Base-by-base conservation (phyloP, 2,113 vertebrate species). In the Scatophagus argus region DNA sequence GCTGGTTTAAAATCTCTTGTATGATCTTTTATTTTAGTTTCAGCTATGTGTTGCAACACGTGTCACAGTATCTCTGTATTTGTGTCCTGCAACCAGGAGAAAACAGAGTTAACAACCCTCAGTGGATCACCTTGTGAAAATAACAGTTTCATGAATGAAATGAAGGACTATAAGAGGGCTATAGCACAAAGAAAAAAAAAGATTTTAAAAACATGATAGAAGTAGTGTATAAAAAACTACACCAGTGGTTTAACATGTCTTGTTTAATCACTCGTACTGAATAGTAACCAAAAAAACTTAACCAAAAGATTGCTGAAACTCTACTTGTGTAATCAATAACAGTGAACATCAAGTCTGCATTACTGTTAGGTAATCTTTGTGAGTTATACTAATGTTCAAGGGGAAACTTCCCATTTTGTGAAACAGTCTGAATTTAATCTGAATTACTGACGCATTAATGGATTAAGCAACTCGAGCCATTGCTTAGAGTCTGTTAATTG, bases 101-200 rank as follows among this genome's bases (percentile, higher is more conserved):
- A 36, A 62, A 41, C 13, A 21, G 12, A 25, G 14, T 25, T 55
- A 34, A 62, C 34, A 32, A 14, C 38, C 27, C 8, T 34, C 21
- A 31, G 32, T 55, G 31, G 51, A 64, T 49, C 38, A 25, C 72
- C 47, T 64, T 65, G 14, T 44, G 72, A 29, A 74, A 55, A 74
- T 74, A 63, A 32, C 8, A 14, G 19, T 56, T 43, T 19, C 39
- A 36, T 44, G 8, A 38, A 38, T 63, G 13, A 32, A 63, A 59
- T 46, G 21, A 49, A 47, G 52, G 32, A 60, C n/a, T n/a, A n/a
- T n/a, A n/a, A n/a, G n/a, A n/a, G n/a, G n/a, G n/a, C n/a, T n/a
- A n/a, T n/a, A n/a, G n/a, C n/a, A n/a, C n/a, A n/a, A n/a, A n/a
- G n/a, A n/a, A n/a, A n/a, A n/a, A n/a, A n/a, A n/a, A n/a, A n/a